Evolutionary conservation across 2,113 vertebrate genomes (phyloP), one percentile per base, ranked within the genome.

Genomic region (Bufo gargarizans): DNA sequence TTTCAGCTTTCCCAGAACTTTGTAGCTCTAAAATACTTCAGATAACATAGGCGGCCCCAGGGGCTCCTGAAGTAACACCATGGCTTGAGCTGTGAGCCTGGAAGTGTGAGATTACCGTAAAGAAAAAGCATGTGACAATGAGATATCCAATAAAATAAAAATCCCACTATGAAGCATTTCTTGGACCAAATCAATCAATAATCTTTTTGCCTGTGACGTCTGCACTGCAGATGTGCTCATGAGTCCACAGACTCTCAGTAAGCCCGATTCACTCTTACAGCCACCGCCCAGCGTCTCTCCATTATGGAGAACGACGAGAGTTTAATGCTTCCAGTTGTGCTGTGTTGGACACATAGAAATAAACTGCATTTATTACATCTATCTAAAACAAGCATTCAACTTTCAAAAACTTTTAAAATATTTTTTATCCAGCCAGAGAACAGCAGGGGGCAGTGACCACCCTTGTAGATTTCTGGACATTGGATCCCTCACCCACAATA

Each of bases 371-470:
- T 69, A 78, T 79, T 53, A 65, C 69, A 58, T 85, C 83, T 55
- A 47, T 20, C n/a, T 43, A 33, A 2, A 58, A 22, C 22, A 53
- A 45, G 53, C 22, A 3, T 69, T 71, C 9, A n/a, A 50, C 45
- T 69, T 33, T 33, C 33, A 53, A 0, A 33, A 71, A 55, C 2
- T 45, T 11, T 58, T 20, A 5, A 4, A 9, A 43, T 19, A 14
- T 55, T 47, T 47, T 77, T 22, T 47, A 49, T 45, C 43, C 33
- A 43, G 59, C 59, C 1, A 8, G 63, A 43, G 49, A 56, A 55
- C 86, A 61, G 67, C 56, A 88, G 53, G 77, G 85, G 78, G 67
- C 79, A 82, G 78, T 56, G 55, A 82, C 50, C 63, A 53, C 65
- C 50, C 50, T 71, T 10, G 11, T 69, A 58, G 13, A 9, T 50